A percentile compares a stretch with the other conserved stretches of the same genome.
Evolutionary conservation across 1,140 invertebrate genomes (phyloP).

Genomic region (Conus ventricosus): DNA sequence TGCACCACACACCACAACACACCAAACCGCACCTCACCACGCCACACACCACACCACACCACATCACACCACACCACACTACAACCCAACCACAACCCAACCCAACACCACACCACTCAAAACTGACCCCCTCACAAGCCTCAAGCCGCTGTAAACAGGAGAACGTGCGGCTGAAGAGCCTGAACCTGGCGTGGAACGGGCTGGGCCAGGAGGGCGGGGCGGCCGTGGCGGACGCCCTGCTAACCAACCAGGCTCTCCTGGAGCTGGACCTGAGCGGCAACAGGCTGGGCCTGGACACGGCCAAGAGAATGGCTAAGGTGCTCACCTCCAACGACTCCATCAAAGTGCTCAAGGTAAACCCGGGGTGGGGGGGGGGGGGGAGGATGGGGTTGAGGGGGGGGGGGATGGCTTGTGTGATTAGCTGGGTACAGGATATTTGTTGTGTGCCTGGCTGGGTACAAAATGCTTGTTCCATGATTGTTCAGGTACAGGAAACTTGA

Average conservation of each 20-base stretch:
- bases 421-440: not conserved
- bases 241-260: conserved; percentile 64
- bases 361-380: not conserved
- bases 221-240: conserved; percentile 70
- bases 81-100: too few relatives aligned
- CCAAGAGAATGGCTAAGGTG: conserved; percentile 67
- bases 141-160: conserved; percentile 55
- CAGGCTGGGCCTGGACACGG: conserved; percentile 64
- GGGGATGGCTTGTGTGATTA: not conserved
- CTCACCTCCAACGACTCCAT: conserved; percentile 70
- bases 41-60: too few relatives aligned
- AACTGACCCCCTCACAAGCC: too few relatives aligned
- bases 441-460: too few relatives aligned
- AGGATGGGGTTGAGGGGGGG: not conserved
- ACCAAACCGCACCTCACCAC: too few relatives aligned
- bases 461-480: too few relatives aligned
- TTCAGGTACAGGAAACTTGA: too few relatives aligned
- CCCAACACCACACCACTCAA: too few relatives aligned
- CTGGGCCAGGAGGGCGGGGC: conserved; percentile 70
- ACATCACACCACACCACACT: too few relatives aligned
- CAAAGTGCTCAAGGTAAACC: conserved; percentile 65
- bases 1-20: too few relatives aligned
- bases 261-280: conserved; percentile 73
- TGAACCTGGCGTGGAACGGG: conserved; percentile 73
- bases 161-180: conserved; percentile 71